Evolutionary conservation across 2,113 vertebrate species (phyloP), one percentile per base, ranked within the genome.

Genomic region (Solea senegalensis): DNA sequence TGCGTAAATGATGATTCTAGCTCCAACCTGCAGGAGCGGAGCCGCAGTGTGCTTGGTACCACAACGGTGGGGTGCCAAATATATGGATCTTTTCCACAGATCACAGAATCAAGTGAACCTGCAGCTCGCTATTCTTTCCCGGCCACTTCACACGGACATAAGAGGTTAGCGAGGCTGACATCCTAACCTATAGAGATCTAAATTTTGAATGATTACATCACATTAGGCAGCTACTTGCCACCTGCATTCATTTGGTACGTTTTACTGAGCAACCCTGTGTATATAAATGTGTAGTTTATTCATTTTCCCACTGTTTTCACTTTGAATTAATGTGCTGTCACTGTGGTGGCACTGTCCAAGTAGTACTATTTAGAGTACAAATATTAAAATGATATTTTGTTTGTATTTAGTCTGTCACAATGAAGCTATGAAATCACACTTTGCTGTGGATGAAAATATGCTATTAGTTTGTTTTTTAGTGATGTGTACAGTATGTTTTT

Each of bases 371-470:
- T 77, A 85, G 72, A 87, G 89, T 90, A 89, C 89, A 71, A 5
- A 28, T 69, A 77, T 78, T 46, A 84, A 51, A 55, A 80, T 65
- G 58, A 40, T 45, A 78, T 82, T 67, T 82, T 74, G n/a, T 48
- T 62, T 56, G 71, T 83, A 68, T 86, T 41, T 74, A 80, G 78
- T 90, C 76, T 81, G 80, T 83, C 85, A 77, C 69, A 65, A 66
- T 77, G 74, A 93, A 93, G 92, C 92, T 94, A 93, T 87, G 62
- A 84, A 83, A 58, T 70, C 69, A 76, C 59, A 71, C 56, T 54
- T 62, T 14, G 13, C 76, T 74, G 81, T 74, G 73, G 16, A 68
- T 53, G 44, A 72, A 72, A 82, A 88, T 88, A 87, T 90, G 84
- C 86, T 89, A 86, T 45, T 5, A 52, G 1, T 78, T 56, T 34